Base-by-base conservation (phyloP, 2,113 vertebrate species). In the Alligator mississippiensis region DNA sequence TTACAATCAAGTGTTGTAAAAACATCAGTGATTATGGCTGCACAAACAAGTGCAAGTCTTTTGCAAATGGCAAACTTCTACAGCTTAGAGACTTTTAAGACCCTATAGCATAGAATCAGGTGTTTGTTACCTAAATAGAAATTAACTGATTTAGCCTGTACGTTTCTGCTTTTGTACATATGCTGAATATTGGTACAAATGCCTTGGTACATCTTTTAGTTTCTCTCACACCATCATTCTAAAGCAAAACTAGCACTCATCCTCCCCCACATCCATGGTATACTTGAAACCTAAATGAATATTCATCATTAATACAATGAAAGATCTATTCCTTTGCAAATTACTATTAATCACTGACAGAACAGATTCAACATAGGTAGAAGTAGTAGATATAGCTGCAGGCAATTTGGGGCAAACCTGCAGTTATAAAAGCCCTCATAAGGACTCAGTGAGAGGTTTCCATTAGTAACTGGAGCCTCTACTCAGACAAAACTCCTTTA, bases 1-100 rank as follows among this genome's bases (percentile, higher is more conserved):
- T 78, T 95, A 89, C 58, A 92, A 95, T 92, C 77, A 90, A 70
- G 86, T 88, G 79, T 76, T 30, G 24, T 5, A 88, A 38, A 38
- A 38, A 66, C 77, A 63, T 25, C 89, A 68, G 16, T 66, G 81
- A 93, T 38, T 70, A 22, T 54, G 79, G 54, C 14, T 77, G 25
- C 83, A 85, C 81, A 82, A 38, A 38, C 87, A 90, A 76, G 55
- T 76, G 30, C 76, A 88, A 92, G 75, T 12, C 47, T 14, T 74
- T 88, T 88, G 80, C 30, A 19, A 80, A 77, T 1, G 4, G 13
- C 57, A 85, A n/a, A 77, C 66, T 28, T 12, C 68, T 28, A 3
- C 1, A 76, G 75, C 47, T 30, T 38, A 38, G 38, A 38, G 38
- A 38, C 38, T 38, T 38, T 38, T 38, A 27, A 64, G 27, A 64